Evolutionary conservation across 2,113 vertebrate genomes (phyloP).

Genomic region (Gopherus flavomarginatus): DNA sequence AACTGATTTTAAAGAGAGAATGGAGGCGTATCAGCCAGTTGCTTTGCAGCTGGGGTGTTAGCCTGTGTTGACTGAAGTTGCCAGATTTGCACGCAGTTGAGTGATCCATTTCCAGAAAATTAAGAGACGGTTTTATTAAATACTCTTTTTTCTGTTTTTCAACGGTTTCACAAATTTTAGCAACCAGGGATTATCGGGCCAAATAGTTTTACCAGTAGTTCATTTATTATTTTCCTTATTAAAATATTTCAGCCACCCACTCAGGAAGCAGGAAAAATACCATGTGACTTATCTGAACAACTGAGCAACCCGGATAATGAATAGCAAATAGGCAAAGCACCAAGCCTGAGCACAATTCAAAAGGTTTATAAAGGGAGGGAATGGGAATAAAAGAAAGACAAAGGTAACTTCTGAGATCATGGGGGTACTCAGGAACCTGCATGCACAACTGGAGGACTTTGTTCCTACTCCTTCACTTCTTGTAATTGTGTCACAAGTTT

Average conservation of each 20-base stretch:
- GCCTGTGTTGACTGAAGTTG: background rate
- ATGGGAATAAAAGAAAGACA: background rate
- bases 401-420: background rate
- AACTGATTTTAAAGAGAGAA: background rate
- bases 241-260: background rate
- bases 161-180: background rate
- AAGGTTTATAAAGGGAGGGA: background rate
- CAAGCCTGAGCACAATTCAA: background rate
- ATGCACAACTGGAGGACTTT: background rate
- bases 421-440: background rate
- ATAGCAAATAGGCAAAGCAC: background rate
- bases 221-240: background rate
- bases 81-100: background rate
- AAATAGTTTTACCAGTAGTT: background rate
- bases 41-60: background rate
- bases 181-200: background rate
- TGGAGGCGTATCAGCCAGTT: background rate
- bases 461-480: background rate
- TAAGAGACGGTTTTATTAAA: background rate
- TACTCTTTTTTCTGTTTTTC: background rate
- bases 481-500: background rate
- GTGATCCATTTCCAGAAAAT: background rate
- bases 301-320: background rate
- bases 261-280: background rate
- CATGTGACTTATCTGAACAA: background rate